phyloP scores from a whole-genome alignment of 2,888 invertebrate species.

The Ethmia dodecea region DNA sequence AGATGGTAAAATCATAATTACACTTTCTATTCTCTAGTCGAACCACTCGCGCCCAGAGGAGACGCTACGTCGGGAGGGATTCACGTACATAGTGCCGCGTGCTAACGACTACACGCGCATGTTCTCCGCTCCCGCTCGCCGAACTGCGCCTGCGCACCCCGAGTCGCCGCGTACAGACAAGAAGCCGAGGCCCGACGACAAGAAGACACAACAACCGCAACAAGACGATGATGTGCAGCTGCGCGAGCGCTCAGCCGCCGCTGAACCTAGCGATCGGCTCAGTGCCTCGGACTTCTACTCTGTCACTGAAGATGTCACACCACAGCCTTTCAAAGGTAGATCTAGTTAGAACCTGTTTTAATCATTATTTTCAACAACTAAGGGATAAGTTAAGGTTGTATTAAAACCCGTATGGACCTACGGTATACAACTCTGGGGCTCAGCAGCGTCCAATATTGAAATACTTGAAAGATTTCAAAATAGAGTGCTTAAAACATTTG shows the following conservation, averaged over 20 bases:
- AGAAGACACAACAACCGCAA: slow-evolving; percentile 12
- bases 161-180: slow-evolving; percentile 65
- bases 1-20: no score
- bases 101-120: slow-evolving; percentile 72
- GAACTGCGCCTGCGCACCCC: slow-evolving; percentile 59
- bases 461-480: no score
- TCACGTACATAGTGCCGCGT: slow-evolving; percentile 80
- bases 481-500: no score
- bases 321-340: slow-evolving; percentile 71
- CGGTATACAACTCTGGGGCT: no score
- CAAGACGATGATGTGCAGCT: slow-evolving; percentile 15
- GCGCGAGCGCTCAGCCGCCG: slow-evolving; percentile 18
- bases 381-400: no score
- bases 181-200: slow-evolving; percentile 52
- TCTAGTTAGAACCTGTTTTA: not conserved
- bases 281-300: slow-evolving; percentile 72
- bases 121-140: slow-evolving; percentile 66
- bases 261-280: slow-evolving; percentile 44
- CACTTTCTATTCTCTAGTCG: slow-evolving; percentile 12
- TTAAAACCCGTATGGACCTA: no score
- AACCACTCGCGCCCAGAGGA: slow-evolving; percentile 51
- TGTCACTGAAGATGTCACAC: slow-evolving; percentile 66
- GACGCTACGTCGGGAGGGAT: slow-evolving; percentile 50
- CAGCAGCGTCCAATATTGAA: no score
- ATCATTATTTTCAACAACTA: no score